A percentile compares a stretch with the other conserved stretches of the same genome.
Conservation (phyloP, 92 coral and sea anemone genomes). For the Porites evermanni region DNA sequence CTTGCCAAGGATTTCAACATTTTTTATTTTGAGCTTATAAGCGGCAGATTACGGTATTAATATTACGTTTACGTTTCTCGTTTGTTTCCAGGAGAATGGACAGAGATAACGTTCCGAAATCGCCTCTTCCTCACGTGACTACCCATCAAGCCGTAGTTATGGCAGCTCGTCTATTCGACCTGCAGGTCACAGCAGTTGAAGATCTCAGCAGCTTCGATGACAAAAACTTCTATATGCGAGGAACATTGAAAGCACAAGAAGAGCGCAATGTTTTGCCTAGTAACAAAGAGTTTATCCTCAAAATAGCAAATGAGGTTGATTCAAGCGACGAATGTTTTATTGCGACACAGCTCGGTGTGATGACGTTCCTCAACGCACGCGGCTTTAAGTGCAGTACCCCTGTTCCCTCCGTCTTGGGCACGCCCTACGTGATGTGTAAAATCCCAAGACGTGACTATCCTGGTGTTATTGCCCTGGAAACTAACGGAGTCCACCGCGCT, state of each 20-base stretch:
- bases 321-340: slow-evolving; percentile 23
- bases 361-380: slow-evolving; percentile 33
- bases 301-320: slow-evolving; percentile 19
- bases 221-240: slow-evolving; percentile 59
- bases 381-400: slow-evolving; percentile 34
- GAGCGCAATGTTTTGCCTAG: not conserved
- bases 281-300: slow-evolving; percentile 30
- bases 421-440: slow-evolving; percentile 32
- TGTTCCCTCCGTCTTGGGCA: slow-evolving; percentile 9
- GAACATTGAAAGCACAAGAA: slow-evolving; percentile 10
- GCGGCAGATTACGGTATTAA: too few species aligned
- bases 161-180: slow-evolving; percentile 59
- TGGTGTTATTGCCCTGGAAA: not conserved
- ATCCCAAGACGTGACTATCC: not conserved
- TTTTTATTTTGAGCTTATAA: too few species aligned
- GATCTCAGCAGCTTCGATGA: slow-evolving; percentile 68
- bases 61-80: not conserved
- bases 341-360: slow-evolving; percentile 8
- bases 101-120: not conserved
- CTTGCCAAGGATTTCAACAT: too few species aligned
- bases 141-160: slow-evolving; percentile 50
- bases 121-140: slow-evolving; percentile 18
- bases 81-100: not conserved
- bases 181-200: slow-evolving; percentile 34
- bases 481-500: not conserved